Conservation (phyloP, 2,888 invertebrate species). For the Cantharis rustica region DNA sequence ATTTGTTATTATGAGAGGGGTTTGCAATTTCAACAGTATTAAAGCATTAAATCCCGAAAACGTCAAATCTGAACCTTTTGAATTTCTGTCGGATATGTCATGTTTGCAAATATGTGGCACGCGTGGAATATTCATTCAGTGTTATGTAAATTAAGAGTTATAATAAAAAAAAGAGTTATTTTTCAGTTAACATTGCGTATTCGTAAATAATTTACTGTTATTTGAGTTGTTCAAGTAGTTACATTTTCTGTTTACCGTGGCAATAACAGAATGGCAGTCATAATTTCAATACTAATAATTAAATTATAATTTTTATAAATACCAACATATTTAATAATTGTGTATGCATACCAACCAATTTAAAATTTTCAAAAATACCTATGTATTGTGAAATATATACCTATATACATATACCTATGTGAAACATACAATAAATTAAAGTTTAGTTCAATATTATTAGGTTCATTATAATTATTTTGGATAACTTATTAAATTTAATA, state of each 20-base stretch:
- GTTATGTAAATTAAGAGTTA: slow-evolving; percentile 7
- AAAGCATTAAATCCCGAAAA: slow-evolving; percentile 12
- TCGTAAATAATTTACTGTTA: neutral
- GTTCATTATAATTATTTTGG: no score
- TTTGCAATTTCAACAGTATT: slow-evolving; percentile 17
- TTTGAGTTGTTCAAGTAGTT: neutral
- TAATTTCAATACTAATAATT: neutral
- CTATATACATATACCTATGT: no score
- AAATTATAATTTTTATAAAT: neutral
- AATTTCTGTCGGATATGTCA: slow-evolving; percentile 10
- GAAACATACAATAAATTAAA: no score
- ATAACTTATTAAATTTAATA: no score
- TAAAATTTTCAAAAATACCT: no score
- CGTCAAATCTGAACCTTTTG: neutral
- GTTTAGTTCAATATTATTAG: no score
- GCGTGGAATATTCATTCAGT: slow-evolving; percentile 8
- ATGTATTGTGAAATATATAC: no score
- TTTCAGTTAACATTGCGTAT: neutral
- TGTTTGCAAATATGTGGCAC: neutral
- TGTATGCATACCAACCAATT: no score
- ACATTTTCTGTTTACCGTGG: neutral
- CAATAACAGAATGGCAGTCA: neutral
- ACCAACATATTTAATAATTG: no score
- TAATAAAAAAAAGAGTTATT: neutral
- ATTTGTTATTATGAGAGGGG: slow-evolving; percentile 6